Base-by-base conservation (phyloP, 2,888 invertebrate genomes). In the Meteorus cinctellus region DNA sequence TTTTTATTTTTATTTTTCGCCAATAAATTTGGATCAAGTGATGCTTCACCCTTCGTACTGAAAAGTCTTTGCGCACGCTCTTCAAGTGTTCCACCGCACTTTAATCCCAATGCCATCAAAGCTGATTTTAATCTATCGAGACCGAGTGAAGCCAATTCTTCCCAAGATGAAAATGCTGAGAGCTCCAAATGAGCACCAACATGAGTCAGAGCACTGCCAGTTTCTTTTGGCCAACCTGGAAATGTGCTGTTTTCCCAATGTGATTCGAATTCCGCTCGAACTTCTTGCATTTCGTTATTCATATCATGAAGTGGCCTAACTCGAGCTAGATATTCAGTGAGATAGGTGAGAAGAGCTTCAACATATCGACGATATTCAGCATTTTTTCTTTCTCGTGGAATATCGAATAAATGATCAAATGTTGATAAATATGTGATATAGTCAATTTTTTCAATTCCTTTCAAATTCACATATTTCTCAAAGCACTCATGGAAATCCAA, bases 31-130 rank as follows among this genome's bases (percentile, higher is more conserved):
- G 97, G 96, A 89, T 98, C 98, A 65, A 99, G 90, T 12, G 98
- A 96, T 71, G 95, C 96, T 86, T 97, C 94, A 0, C 98, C 98
- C 90, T 99, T 99, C 0, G 98, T 99, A 78, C 95, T 95, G 88
- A 98, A 99, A 79, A 99, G 91, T 79, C 99, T 93, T 88, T 98
- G 97, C 0, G 99, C 99, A 83, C 99, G 92, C 90, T 99, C 98
- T 90, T 99, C 98, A 71, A 99, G 91, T 5, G 99, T 99, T 1
- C 98, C 99, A 75, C 99, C 99, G 90, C 99, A 99, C 90, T 99
- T 99, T 1, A 99, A 91, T 0, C 98, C 97, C 24, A 99, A 91
- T 4, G 99, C 99, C 94, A 98, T 96, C 16, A 99, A 91, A 0
- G 98, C 99, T 0, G 98, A 98, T 90, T 99, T 99, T 51, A 99